Conservation (phyloP, 2,113 vertebrate species). For the Anoura caudifer region DNA sequence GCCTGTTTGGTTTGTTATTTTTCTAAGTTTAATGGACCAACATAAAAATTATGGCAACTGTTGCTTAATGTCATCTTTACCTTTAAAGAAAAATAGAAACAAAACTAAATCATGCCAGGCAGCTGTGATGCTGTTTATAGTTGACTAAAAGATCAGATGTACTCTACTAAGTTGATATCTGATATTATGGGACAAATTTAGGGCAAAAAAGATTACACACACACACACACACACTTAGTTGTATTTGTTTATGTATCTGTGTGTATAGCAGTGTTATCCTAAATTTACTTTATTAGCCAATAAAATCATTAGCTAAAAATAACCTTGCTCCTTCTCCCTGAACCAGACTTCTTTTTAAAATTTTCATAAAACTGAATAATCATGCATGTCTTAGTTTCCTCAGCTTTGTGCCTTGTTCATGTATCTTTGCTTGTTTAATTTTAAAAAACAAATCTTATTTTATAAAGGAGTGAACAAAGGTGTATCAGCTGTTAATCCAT, state of each 20-base stretch:
- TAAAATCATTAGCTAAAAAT: slow-evolving; percentile 29
- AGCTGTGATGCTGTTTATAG: slow-evolving; percentile 14
- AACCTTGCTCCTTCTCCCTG: background rate
- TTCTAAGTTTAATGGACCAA: slow-evolving; percentile 52
- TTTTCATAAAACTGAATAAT: background rate
- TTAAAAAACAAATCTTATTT: background rate
- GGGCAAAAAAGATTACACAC: background rate
- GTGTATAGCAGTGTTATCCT: background rate
- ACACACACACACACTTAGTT: too few species aligned
- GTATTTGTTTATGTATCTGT: background rate
- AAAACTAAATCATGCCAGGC: background rate
- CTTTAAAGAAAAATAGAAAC: slow-evolving; percentile 40
- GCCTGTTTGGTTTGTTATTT: slow-evolving; percentile 61
- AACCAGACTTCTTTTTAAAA: slow-evolving; percentile 12
- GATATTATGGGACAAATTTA: slow-evolving; percentile 3
- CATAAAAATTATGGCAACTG: slow-evolving; percentile 64
- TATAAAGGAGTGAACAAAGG: slow-evolving; percentile 12
- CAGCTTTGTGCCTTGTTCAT: background rate
- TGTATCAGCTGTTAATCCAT: background rate
- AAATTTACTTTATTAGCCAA: background rate
- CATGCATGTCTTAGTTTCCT: background rate
- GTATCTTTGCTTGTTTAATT: background rate
- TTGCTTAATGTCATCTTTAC: slow-evolving; percentile 27
- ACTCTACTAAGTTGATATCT: slow-evolving; percentile 10
- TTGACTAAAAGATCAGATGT: slow-evolving; percentile 16